Evolutionary conservation across 2,113 vertebrate genomes (phyloP).

Genomic region (Ramphastos sulfuratus): DNA sequence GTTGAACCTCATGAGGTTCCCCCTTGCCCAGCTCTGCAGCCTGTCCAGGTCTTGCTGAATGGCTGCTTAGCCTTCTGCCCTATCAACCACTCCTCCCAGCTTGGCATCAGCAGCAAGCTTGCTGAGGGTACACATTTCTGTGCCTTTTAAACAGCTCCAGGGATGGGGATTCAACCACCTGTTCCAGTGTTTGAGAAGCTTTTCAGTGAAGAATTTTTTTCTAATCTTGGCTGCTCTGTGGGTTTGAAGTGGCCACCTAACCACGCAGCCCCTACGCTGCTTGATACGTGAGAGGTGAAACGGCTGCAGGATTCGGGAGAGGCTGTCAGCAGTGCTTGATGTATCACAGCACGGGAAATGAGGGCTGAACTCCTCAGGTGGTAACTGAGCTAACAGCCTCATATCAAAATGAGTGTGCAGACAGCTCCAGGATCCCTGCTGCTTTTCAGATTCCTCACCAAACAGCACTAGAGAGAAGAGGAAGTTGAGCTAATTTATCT

Average conservation of each 20-base stretch:
- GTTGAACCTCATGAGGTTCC: too few species aligned
- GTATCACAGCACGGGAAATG: fast-evolving
- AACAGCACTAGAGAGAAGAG: fast-evolving
- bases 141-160: too few species aligned
- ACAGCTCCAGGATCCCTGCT: background rate
- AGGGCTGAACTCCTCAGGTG: background rate
- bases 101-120: too few species aligned
- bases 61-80: too few species aligned
- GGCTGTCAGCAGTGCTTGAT: fast-evolving
- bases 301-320: background rate
- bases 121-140: too few species aligned
- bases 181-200: too few species aligned
- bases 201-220: too few species aligned
- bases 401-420: fast-evolving
- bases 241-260: background rate
- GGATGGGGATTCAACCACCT: too few species aligned
- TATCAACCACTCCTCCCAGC: too few species aligned
- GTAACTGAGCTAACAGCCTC: background rate
- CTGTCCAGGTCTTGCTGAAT: too few species aligned
- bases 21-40: too few species aligned
- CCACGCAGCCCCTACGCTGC: background rate
- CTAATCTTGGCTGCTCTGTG: background rate
- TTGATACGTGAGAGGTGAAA: background rate
- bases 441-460: background rate
- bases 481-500: background rate